Percentiles rank a stretch among this genome's conserved stretches.
Evolutionary conservation across 2,113 vertebrate genomes (phyloP).

Genomic region (Limanda limanda): DNA sequence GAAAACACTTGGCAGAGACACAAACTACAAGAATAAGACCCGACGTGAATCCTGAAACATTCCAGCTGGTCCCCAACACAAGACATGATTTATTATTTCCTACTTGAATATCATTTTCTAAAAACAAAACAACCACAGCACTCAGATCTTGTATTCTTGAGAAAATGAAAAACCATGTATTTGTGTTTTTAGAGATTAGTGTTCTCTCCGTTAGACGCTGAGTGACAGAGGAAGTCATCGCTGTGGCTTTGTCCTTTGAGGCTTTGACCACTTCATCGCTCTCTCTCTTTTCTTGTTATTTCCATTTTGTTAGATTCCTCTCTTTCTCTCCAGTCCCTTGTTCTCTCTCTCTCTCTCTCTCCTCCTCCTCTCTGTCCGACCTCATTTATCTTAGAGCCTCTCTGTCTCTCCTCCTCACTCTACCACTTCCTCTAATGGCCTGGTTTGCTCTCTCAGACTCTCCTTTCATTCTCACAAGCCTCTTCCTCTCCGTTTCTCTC

Average conservation of each 20-base stretch:
- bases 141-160: no score
- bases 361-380: conserved; percentile 42
- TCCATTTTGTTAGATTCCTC: conserved; percentile 30
- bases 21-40: no score
- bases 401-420: conserved; percentile 29
- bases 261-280: conserved; percentile 9
- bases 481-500: conserved; percentile 17
- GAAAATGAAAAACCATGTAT: no score
- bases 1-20: no score
- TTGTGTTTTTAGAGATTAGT: no score
- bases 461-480: conserved; percentile 34
- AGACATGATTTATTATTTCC: background rate
- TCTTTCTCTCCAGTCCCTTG: conserved; percentile 23
- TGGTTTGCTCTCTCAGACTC: conserved; percentile 33
- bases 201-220: no score
- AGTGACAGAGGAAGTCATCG: no score
- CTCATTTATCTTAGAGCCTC: conserved; percentile 56
- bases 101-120: background rate
- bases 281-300: conserved; percentile 27
- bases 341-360: conserved; percentile 32
- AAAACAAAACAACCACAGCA: no score
- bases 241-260: conserved; percentile 13
- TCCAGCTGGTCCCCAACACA: no score
- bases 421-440: conserved; percentile 53
- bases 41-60: background rate